phyloP scores from a whole-genome alignment of 2,888 invertebrate species.

The Gonocerus acuteangulatus region DNA sequence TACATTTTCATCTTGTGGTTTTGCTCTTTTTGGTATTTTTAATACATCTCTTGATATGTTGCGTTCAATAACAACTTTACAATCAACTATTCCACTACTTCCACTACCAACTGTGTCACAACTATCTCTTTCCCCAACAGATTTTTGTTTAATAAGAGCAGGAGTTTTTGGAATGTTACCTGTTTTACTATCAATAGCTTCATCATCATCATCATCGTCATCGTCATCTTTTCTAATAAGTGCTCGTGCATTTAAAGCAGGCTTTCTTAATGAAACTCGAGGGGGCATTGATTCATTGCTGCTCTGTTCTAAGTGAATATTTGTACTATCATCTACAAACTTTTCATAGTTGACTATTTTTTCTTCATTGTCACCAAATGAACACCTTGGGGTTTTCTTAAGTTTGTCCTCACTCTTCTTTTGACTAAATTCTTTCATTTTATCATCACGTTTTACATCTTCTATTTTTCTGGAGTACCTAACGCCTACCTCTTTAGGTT shows the following conservation, averaged over 20 bases:
- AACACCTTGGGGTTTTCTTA: no score
- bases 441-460: not conserved
- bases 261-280: not conserved
- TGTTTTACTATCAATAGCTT: not conserved
- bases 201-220: not conserved
- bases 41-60: not conserved
- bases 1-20: not conserved
- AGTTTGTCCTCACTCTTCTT: no score
- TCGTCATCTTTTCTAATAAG: not conserved
- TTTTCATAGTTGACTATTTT: no score
- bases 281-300: no score
- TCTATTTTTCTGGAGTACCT: no score
- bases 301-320: no score
- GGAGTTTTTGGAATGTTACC: not conserved
- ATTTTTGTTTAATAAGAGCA: not conserved
- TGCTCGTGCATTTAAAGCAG: not conserved
- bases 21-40: not conserved
- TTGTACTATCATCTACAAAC: no score
- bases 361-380: no score
- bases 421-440: not conserved
- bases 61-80: conserved; percentile 10
- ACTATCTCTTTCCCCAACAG: conserved; percentile 12
- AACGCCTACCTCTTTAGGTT: no score
- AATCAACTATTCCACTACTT: conserved; percentile 7
- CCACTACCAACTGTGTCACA: conserved; percentile 8